Percentiles rank a stretch among this genome's conserved stretches.
These are phyloP conservation scores for Alviniconcha marisindica DNA, from an alignment of 1,140 invertebrate species.

Conservation along the genomic window DNA sequence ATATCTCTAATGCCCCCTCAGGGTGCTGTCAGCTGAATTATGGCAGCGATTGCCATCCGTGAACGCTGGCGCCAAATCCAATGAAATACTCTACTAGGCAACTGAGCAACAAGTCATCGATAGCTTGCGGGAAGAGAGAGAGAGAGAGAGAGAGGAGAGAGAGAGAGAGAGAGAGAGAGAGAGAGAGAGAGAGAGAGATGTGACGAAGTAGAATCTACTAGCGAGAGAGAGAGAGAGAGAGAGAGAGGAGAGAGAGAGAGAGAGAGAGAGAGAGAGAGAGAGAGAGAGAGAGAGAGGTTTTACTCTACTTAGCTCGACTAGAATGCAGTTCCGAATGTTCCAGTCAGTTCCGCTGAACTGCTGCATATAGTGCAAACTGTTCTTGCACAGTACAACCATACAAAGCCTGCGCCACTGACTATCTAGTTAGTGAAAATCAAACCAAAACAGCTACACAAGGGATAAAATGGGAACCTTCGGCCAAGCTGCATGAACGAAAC, in stretches of 20 bases:
- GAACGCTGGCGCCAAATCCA: background rate
- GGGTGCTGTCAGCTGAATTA: background rate
- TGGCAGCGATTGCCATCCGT: background rate
- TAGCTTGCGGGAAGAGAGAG: background rate
- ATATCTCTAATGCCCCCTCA: conserved; percentile 20
- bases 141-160: background rate
- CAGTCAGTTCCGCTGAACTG: background rate
- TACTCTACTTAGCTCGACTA: no score
- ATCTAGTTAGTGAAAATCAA: no score
- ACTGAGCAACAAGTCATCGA: background rate
- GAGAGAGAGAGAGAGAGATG: background rate
- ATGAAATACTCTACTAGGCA: background rate
- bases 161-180: background rate
- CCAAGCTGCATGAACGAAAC: no score
- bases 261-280: background rate
- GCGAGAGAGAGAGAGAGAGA: background rate
- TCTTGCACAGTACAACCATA: background rate
- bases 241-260: background rate
- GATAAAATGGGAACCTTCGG: no score
- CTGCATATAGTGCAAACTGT: background rate
- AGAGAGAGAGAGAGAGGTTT: background rate
- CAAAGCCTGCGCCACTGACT: background rate
- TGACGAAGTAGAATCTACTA: background rate
- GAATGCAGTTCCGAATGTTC: background rate
- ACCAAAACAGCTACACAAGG: no score